These are phyloP conservation scores for Schizothorax lantsangensis DNA, from an alignment of 2,797 vertebrate species.

Conservation along the genomic window DNA sequence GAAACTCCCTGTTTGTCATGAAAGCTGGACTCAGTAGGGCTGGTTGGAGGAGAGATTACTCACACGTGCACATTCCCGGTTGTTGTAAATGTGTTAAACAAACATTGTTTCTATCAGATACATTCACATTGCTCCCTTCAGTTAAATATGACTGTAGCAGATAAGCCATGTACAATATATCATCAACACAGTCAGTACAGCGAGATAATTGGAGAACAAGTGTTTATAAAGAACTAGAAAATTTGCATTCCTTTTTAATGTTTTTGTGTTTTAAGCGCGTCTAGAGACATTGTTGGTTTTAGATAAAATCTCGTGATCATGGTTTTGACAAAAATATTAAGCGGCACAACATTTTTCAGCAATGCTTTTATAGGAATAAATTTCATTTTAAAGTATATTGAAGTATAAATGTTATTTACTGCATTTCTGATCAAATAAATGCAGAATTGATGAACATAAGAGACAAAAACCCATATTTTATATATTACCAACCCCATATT, in stretches of 20 bases:
- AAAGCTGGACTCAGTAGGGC: not conserved
- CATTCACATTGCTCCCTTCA: not conserved
- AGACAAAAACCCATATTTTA: no score
- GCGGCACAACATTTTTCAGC: not conserved
- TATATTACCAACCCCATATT: no score
- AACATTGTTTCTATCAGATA: constrained; percentile 22
- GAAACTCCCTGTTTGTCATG: constrained; percentile 4
- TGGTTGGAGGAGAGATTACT: constrained; percentile 1
- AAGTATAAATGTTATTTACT: not conserved
- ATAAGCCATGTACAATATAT: constrained; percentile 26
- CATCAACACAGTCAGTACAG: constrained; percentile 17
- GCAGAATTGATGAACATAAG: no score
- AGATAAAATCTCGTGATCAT: not conserved
- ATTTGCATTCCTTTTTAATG: not conserved
- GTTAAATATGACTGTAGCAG: constrained; percentile 26
- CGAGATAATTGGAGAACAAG: constrained; percentile 8
- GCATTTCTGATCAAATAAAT: not conserved
- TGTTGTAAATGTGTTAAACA: not conserved
- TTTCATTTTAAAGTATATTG: not conserved
- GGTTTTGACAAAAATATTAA: not conserved
- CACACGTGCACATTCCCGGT: not conserved
- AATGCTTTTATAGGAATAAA: not conserved
- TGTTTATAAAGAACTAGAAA: constrained; percentile 8
- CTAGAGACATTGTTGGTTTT: not conserved
- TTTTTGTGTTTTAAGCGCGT: not conserved